Conservation (phyloP, 1,140 invertebrate genomes). For the Samia ricini region DNA sequence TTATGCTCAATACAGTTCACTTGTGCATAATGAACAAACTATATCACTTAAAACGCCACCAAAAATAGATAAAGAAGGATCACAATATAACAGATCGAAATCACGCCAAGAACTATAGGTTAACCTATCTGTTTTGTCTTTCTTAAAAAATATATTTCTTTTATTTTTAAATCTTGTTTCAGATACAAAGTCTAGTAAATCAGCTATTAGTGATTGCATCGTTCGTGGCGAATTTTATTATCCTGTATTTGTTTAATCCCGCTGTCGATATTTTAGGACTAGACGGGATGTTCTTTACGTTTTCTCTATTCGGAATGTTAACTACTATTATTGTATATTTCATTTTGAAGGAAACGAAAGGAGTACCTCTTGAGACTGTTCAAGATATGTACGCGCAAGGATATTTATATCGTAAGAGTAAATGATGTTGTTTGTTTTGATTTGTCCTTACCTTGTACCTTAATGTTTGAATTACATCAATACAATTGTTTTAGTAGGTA, state of each 20-base stretch:
- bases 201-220: constrained; percentile 3
- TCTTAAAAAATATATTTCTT: no score
- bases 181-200: constrained; percentile 16
- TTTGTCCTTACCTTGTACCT: not conserved
- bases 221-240: constrained; percentile 17
- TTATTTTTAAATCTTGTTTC: no score
- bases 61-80: no score
- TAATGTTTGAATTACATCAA: not conserved
- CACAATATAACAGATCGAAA: no score
- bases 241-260: constrained; percentile 15
- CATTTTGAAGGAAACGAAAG: constrained; percentile 20
- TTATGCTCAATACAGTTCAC: no score
- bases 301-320: constrained; percentile 1
- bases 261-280: constrained; percentile 14
- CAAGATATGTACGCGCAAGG: constrained; percentile 22
- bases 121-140: no score
- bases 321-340: constrained; percentile 13
- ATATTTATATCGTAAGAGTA: constrained; percentile 16
- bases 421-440: not conserved
- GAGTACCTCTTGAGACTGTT: constrained; percentile 16
- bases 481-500: not conserved
- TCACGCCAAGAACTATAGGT: no score
- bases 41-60: no score
- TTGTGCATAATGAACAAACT: no score
- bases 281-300: constrained; percentile 20